These are phyloP conservation scores for Hypanus sabinus DNA, from an alignment of 2,113 vertebrate genomes.

Conservation along the genomic window DNA sequence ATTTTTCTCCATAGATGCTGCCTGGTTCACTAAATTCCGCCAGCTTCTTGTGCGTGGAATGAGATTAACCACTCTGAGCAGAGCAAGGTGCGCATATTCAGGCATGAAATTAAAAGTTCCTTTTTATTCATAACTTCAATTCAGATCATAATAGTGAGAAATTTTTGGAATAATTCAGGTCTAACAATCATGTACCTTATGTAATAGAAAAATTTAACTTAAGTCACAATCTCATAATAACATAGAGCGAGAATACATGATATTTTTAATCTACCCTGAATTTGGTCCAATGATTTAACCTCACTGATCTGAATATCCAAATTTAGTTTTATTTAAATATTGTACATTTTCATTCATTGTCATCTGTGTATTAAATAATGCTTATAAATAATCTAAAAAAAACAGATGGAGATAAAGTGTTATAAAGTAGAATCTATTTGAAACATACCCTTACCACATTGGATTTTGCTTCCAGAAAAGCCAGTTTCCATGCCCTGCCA, in stretches of 20 bases:
- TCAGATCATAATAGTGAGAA: not conserved
- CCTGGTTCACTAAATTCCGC: no score
- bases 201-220: not conserved
- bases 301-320: not conserved
- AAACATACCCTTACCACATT: not conserved
- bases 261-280: not conserved
- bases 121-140: not conserved
- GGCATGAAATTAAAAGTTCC: not conserved
- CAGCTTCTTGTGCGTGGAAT: no score
- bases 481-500: slow-evolving; percentile 34
- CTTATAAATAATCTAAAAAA: not conserved
- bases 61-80: not conserved
- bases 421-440: not conserved
- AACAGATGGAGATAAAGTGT: not conserved
- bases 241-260: not conserved
- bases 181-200: not conserved
- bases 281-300: not conserved
- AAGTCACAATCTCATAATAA: not conserved
- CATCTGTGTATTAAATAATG: not conserved
- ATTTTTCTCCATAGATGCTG: no score
- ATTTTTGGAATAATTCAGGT: not conserved
- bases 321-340: not conserved
- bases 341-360: not conserved
- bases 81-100: not conserved
- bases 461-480: slow-evolving; percentile 15